Percentiles rank a stretch among this genome's conserved stretches.
These are phyloP conservation scores for Pycnonotus jocosus DNA, from an alignment of 2,113 vertebrate genomes.

Conservation along the genomic window DNA sequence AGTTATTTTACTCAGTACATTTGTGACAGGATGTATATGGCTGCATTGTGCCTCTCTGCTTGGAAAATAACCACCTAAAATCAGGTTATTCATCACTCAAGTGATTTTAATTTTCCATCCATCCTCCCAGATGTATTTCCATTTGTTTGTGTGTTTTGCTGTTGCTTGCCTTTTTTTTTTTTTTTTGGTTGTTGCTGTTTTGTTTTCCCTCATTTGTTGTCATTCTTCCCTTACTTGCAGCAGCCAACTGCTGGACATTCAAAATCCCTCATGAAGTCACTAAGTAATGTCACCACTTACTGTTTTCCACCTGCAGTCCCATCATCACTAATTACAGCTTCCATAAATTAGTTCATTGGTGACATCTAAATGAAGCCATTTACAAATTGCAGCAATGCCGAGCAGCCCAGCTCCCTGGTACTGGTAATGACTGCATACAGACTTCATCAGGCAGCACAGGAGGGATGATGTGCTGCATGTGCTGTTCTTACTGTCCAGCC, in stretches of 20 bases:
- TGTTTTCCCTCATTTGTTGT: not conserved
- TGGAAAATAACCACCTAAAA: not conserved
- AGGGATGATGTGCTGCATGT: not conserved
- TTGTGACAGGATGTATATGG: not conserved
- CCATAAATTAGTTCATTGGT: slow-evolving; percentile 37
- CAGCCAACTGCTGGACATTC: not conserved
- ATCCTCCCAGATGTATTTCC: not conserved
- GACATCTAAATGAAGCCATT: slow-evolving; percentile 48
- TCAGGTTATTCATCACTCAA: not conserved
- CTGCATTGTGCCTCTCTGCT: not conserved
- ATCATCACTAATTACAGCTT: slow-evolving; percentile 24
- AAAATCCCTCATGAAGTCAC: not conserved
- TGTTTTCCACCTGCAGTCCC: slow-evolving; percentile 26
- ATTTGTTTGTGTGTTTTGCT: not conserved
- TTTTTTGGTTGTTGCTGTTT: not conserved
- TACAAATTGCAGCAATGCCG: not conserved
- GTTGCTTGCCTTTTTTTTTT: not conserved
- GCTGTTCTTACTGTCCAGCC: not conserved
- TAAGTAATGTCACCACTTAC: slow-evolving; percentile 30
- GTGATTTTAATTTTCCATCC: not conserved
- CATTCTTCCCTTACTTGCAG: not conserved
- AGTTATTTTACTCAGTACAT: not conserved
- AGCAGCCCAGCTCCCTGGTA: not conserved
- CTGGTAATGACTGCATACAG: not conserved
- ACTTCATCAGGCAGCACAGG: not conserved